phyloP scores from a whole-genome alignment of 1,140 invertebrate species.

The Drosophila pallidifrons region DNA sequence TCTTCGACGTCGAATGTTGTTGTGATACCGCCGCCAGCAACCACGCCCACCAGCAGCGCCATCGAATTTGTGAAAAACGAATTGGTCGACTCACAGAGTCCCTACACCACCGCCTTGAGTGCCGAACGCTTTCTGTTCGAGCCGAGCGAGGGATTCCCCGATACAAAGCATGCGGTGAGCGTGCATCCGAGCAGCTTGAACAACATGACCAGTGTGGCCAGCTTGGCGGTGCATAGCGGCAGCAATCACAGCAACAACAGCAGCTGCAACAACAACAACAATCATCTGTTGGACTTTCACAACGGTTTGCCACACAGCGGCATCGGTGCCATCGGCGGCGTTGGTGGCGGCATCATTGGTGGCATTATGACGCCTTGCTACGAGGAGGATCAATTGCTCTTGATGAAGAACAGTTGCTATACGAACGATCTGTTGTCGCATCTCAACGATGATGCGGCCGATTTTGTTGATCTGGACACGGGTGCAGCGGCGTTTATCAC shows the following conservation, averaged over 20 bases:
- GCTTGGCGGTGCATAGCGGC: constrained; percentile 40
- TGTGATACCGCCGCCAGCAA: constrained; percentile 29
- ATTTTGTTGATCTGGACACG: constrained; percentile 81
- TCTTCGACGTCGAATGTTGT: constrained; percentile 29
- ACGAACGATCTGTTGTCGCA: constrained; percentile 72
- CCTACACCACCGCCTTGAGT: constrained; percentile 79
- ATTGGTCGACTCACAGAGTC: constrained; percentile 79
- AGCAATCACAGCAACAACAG: too few relatives aligned
- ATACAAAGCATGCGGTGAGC: constrained; percentile 82
- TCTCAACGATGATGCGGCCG: constrained; percentile 64
- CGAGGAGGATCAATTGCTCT: constrained; percentile 71
- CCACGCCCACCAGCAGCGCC: constrained; percentile 69
- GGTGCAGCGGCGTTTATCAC: constrained; percentile 74
- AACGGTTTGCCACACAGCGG: constrained; percentile 48
- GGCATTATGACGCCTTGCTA: constrained; percentile 63
- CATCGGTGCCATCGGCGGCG: constrained; percentile 29
- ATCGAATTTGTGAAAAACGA: constrained; percentile 84
- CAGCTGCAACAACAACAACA: constrained; percentile 33
- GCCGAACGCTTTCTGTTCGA: constrained; percentile 82
- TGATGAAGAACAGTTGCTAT: constrained; percentile 75
- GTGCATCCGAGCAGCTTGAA: constrained; percentile 62
- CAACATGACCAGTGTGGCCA: constrained; percentile 52
- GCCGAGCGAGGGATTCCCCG: constrained; percentile 70
- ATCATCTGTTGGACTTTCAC: constrained; percentile 74
- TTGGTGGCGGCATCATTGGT: constrained; percentile 44